phyloP scores from a whole-genome alignment of 2,888 invertebrate species.

The Epirrhoe tristata region DNA sequence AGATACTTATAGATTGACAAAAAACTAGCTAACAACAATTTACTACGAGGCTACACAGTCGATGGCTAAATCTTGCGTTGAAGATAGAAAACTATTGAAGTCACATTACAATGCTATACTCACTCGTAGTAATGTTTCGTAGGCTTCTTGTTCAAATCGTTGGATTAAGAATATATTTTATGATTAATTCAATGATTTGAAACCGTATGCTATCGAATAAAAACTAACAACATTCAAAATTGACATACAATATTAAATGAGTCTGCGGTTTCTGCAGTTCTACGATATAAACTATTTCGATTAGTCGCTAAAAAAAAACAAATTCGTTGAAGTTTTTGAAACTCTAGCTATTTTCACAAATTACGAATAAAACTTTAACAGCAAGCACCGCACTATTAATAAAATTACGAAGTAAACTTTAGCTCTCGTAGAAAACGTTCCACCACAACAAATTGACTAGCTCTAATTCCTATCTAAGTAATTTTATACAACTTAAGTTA shows the following conservation, averaged over 20 bases:
- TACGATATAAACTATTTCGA: conserved; percentile 57
- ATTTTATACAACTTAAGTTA: conserved; percentile 61
- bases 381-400: conserved; percentile 81
- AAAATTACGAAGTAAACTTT: conserved; percentile 72
- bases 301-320: conserved; percentile 59
- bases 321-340: conserved; percentile 72
- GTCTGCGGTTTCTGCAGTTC: conserved; percentile 54
- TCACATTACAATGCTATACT: conserved; percentile 46
- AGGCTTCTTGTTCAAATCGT: conserved; percentile 53
- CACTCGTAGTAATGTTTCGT: conserved; percentile 6
- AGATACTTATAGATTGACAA: conserved; percentile 63
- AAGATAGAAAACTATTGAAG: conserved; percentile 58
- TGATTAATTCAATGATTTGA: conserved; percentile 74
- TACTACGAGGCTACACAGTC: conserved; percentile 76
- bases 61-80: conserved; percentile 65
- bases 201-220: conserved; percentile 66
- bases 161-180: conserved; percentile 56
- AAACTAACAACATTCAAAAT: conserved; percentile 57
- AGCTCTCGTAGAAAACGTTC: conserved; percentile 80
- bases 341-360: conserved; percentile 62
- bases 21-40: conserved; percentile 72
- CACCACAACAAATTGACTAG: conserved; percentile 84
- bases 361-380: conserved; percentile 75
- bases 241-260: conserved; percentile 57
- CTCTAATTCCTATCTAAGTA: conserved; percentile 79